Evolutionary conservation across 1,140 invertebrate species (phyloP), one percentile per base, ranked within the genome.

Genomic region (Mycetomoellerius zeteki): DNA sequence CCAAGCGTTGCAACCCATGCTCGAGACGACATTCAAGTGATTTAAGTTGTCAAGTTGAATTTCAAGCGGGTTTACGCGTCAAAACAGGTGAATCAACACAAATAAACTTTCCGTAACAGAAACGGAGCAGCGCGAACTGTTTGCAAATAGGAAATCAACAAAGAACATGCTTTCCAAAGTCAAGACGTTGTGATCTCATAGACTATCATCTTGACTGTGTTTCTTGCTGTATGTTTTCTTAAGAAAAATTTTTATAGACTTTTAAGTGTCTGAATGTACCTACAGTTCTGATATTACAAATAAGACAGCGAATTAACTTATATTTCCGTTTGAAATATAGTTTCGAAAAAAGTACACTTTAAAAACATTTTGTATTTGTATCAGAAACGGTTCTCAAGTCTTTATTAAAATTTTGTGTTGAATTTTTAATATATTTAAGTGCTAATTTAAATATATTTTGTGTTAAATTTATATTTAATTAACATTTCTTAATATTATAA

Each of bases 31-130:
- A 69, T 71, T 69, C 27, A 30, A 81, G 65, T 60, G 65, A 71
- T 69, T 56, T 54, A 71, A 81, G 65, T 71, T 56, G 78, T 81
- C 78, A 56, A 30, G 64, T 43, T 43, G 33, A 71, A 30, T 81
- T 69, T 81, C 43, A 52, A 54, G 62, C 24, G 16, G 52, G 33
- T 71, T 56, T 47, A 27, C 65, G 50, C 78, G 78, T 81, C 78
- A 71, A 54, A 81, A 56, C 64, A 54, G 78, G 52, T 65, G 78
- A 33, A 71, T 56, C 50, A 33, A n/a, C 47, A 30, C 30, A 37
- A 76, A 47, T 24, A 33, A 81, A 81, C 64, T 81, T 67, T 71
- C 19, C 33, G 78, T 14, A 24, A 33, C 7, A 43, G 30, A 69
- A 69, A 69, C 58, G 43, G 58, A 78, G 43, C 75, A 43, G 4